Conservation (phyloP, 2,888 invertebrate genomes). For the Atrina japonica region DNA sequence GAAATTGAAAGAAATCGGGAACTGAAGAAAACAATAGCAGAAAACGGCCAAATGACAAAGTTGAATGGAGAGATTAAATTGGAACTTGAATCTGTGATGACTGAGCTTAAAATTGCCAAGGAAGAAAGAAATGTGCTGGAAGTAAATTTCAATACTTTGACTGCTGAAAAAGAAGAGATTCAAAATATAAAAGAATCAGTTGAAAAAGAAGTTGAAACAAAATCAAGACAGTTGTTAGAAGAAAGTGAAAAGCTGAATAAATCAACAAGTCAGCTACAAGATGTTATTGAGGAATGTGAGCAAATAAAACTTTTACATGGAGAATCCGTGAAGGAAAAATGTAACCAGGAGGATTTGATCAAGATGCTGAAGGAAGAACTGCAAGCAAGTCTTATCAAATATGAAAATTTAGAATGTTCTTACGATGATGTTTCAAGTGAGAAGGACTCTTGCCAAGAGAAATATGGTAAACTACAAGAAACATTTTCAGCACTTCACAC, state of each 20-base stretch:
- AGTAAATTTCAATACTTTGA: neutral
- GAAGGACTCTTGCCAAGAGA: neutral
- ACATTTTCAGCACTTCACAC: neutral
- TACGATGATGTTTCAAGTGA: neutral
- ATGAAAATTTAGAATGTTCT: neutral
- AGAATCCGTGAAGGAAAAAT: neutral
- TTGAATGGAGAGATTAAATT: too few relatives aligned
- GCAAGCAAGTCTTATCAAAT: neutral
- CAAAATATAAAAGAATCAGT: neutral
- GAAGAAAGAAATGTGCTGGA: neutral
- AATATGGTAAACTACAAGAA: neutral
- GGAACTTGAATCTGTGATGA: too few relatives aligned
- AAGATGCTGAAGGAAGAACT: constrained; percentile 10
- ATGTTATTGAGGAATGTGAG: neutral
- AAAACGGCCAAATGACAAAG: too few relatives aligned
- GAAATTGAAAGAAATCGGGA: neutral
- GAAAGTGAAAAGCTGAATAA: constrained; percentile 8
- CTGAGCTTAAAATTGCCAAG: too few relatives aligned
- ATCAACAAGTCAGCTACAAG: constrained; percentile 2
- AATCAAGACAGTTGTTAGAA: constrained; percentile 20
- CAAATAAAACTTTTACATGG: neutral
- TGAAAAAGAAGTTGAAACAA: constrained; percentile 17
- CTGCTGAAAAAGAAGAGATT: neutral
- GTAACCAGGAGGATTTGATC: neutral
- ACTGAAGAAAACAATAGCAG: neutral